Evolutionary conservation across 2,113 vertebrate genomes (phyloP).

Genomic region (Apteryx owenii): DNA sequence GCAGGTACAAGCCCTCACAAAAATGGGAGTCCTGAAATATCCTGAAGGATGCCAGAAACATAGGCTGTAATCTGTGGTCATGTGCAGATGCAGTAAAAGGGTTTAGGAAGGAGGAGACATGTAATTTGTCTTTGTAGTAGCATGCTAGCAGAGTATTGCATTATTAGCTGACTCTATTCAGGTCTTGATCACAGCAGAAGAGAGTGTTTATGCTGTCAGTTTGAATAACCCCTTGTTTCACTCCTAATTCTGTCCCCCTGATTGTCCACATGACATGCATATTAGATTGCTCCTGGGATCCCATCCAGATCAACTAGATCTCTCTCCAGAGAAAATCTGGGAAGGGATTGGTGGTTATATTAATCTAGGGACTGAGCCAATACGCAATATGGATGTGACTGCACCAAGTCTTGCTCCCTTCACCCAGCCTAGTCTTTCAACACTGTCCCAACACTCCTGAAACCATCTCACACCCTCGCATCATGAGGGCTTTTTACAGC

Average conservation of each 20-base stretch:
- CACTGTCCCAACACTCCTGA: background rate
- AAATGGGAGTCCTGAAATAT: background rate
- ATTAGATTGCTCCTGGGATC: background rate
- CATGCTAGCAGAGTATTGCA: background rate
- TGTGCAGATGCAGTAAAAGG: background rate
- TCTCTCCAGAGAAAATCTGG: background rate
- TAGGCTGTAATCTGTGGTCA: background rate
- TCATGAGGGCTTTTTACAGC: background rate
- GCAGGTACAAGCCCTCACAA: background rate
- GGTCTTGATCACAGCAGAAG: background rate
- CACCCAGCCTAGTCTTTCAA: background rate
- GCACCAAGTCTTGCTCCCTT: background rate
- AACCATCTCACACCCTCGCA: background rate
- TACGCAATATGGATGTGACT: rapidly evolving
- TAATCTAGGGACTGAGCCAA: background rate
- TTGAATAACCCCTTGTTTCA: background rate
- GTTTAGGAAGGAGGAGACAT: background rate
- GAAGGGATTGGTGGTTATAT: background rate
- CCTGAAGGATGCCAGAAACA: background rate
- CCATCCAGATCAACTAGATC: background rate
- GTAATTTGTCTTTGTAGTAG: background rate
- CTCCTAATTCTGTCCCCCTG: background rate
- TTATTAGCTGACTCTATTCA: background rate
- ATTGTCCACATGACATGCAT: rapidly evolving
- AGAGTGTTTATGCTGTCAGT: background rate